These are phyloP conservation scores for Corynorhinus townsendii DNA, from an alignment of 2,113 vertebrate species.

Conservation along the genomic window DNA sequence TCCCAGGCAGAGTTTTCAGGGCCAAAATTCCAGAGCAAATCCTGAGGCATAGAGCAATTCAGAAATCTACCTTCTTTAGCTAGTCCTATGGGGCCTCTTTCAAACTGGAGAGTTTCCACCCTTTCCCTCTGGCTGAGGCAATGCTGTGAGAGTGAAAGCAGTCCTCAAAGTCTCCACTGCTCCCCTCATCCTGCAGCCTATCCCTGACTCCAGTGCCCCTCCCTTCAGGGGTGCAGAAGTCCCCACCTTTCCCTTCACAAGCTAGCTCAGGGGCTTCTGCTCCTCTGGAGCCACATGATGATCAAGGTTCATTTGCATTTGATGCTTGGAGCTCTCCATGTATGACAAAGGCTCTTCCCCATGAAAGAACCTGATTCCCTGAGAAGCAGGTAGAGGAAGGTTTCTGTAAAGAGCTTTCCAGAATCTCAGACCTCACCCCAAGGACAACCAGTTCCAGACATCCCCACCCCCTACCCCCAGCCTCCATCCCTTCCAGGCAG, in stretches of 20 bases:
- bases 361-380: not conserved
- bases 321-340: not conserved
- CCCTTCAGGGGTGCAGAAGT: not conserved
- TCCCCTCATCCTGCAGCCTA: not conserved
- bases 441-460: not conserved
- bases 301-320: not conserved
- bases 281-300: not conserved
- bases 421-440: not conserved
- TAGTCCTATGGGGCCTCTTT: not conserved
- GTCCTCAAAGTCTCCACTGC: not conserved
- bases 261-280: not conserved
- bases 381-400: not conserved
- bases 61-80: not conserved
- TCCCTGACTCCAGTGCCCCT: not conserved
- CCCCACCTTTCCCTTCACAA: not conserved
- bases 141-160: not conserved
- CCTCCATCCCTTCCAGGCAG: not conserved
- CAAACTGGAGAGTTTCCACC: not conserved
- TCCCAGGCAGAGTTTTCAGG: not conserved
- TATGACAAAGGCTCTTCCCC: not conserved
- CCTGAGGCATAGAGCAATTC: not conserved
- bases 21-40: not conserved
- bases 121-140: not conserved
- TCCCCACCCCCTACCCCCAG: not conserved
- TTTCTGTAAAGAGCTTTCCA: not conserved